These are phyloP conservation scores for Halotydeus destructor DNA, from an alignment of 1,140 invertebrate species.

Conservation along the genomic window DNA sequence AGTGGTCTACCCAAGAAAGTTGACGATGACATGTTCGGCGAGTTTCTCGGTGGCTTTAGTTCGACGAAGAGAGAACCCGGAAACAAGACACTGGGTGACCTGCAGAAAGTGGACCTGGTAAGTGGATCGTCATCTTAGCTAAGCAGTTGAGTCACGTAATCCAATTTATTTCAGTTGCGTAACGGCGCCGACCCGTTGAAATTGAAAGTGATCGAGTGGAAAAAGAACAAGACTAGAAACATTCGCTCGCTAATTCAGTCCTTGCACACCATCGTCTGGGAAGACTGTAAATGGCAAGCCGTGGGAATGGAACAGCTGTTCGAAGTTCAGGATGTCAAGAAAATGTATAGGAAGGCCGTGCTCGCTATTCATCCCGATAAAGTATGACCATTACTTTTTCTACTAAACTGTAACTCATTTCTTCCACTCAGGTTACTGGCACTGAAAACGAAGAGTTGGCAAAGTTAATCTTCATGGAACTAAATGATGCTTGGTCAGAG, in stretches of 20 bases:
- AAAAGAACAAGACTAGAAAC: slow-evolving; percentile 85
- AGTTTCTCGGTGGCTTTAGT: slow-evolving; percentile 29
- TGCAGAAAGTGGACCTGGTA: slow-evolving; percentile 69
- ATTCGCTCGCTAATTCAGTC: slow-evolving; percentile 84
- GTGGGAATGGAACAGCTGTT: slow-evolving; percentile 87
- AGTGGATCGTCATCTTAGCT: slow-evolving; percentile 33
- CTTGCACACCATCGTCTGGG: slow-evolving; percentile 81
- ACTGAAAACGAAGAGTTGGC: slow-evolving; percentile 74
- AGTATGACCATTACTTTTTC: too few species aligned
- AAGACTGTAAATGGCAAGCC: slow-evolving; percentile 71
- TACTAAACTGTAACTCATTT: slow-evolving; percentile 8
- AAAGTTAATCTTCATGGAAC: slow-evolving; percentile 92
- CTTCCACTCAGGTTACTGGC: slow-evolving; percentile 47
- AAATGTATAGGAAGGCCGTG: slow-evolving; percentile 82
- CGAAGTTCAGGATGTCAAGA: slow-evolving; percentile 74
- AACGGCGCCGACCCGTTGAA: slow-evolving; percentile 10
- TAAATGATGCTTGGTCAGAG: slow-evolving; percentile 94
- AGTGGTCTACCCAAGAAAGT: slow-evolving; percentile 18
- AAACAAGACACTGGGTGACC: slow-evolving; percentile 72
- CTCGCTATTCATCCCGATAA: slow-evolving; percentile 96
- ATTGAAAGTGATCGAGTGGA: slow-evolving; percentile 48
- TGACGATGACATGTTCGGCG: slow-evolving; percentile 65
- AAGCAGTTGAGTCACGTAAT: slow-evolving; percentile 8
- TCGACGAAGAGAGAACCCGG: slow-evolving; percentile 57
- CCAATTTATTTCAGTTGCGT: slow-evolving; percentile 10